Evolutionary conservation across 2,888 invertebrate genomes (phyloP).

Genomic region (Noctua comes): DNA sequence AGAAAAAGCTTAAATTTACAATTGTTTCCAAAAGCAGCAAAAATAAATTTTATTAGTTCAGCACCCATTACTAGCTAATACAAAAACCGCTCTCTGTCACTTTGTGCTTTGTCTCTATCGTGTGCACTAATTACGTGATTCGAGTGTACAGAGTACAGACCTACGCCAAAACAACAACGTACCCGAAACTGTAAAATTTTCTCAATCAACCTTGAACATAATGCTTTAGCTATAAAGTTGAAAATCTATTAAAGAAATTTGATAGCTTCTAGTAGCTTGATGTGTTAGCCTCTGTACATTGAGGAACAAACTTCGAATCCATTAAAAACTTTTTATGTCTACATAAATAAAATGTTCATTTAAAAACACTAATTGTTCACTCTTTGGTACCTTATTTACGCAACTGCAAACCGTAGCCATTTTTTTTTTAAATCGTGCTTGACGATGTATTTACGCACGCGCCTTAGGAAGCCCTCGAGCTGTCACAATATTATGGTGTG

Average conservation of each 20-base stretch:
- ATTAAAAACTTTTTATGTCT: no score
- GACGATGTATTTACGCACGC: not conserved
- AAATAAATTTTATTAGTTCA: not conserved
- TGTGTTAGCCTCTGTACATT: not conserved
- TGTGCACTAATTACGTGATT: not conserved
- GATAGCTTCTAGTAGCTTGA: no score
- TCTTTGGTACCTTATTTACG: not conserved
- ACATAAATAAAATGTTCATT: not conserved
- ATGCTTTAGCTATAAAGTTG: no score
- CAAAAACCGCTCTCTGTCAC: not conserved
- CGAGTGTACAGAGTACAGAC: not conserved
- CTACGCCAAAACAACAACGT: no score
- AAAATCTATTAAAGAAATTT: no score
- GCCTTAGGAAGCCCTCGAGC: constrained; percentile 21
- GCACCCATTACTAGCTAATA: not conserved
- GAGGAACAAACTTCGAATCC: not conserved
- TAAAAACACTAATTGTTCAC: not conserved
- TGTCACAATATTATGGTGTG: constrained; percentile 52
- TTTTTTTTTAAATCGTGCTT: constrained; percentile 5
- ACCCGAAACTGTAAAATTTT: no score
- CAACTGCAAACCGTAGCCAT: not conserved
- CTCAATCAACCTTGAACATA: no score
- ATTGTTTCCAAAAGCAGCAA: not conserved
- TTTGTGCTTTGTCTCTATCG: not conserved
- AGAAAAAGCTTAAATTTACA: not conserved